Evolutionary conservation across 2,113 vertebrate species (phyloP).

Genomic region (Oophaga pumilio): DNA sequence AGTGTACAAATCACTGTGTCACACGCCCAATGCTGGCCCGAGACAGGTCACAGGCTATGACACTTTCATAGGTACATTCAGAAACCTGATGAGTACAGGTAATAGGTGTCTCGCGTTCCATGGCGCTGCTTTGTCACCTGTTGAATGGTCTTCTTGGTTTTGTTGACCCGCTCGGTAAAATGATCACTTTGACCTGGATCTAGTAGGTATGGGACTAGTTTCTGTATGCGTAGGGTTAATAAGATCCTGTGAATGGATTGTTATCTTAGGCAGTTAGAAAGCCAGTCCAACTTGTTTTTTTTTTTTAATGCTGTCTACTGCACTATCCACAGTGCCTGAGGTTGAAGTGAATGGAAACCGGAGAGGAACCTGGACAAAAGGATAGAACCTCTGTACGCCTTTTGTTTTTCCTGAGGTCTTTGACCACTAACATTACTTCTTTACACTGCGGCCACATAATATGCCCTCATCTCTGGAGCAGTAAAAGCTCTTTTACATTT

Average conservation of each 20-base stretch:
- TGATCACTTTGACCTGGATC: conserved; percentile 9
- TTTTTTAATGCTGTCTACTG: conserved; percentile 66
- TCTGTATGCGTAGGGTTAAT: not conserved
- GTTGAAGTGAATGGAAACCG: conserved; percentile 68
- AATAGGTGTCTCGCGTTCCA: not conserved
- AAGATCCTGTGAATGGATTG: conserved; percentile 20
- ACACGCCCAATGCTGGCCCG: not conserved
- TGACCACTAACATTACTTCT: conserved; percentile 77
- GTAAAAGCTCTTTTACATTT: conserved; percentile 83
- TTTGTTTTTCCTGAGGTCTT: conserved; percentile 76
- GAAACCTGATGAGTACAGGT: not conserved
- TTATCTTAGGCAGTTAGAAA: conserved; percentile 60
- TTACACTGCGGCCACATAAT: conserved; percentile 77
- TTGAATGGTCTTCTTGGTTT: conserved; percentile 8
- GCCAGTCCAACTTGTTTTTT: conserved; percentile 69
- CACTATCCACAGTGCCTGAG: conserved; percentile 65
- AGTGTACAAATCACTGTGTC: not conserved
- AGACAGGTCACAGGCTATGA: not conserved
- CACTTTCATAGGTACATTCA: not conserved
- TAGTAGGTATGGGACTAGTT: not conserved
- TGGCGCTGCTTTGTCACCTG: not conserved
- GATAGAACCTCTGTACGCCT: conserved; percentile 69
- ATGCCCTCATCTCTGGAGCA: conserved; percentile 77
- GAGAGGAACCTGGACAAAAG: conserved; percentile 70
- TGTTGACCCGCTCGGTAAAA: conserved; percentile 10